These are phyloP conservation scores for Pteromalus puparum DNA, from an alignment of 1,140 invertebrate genomes.

Conservation along the genomic window DNA sequence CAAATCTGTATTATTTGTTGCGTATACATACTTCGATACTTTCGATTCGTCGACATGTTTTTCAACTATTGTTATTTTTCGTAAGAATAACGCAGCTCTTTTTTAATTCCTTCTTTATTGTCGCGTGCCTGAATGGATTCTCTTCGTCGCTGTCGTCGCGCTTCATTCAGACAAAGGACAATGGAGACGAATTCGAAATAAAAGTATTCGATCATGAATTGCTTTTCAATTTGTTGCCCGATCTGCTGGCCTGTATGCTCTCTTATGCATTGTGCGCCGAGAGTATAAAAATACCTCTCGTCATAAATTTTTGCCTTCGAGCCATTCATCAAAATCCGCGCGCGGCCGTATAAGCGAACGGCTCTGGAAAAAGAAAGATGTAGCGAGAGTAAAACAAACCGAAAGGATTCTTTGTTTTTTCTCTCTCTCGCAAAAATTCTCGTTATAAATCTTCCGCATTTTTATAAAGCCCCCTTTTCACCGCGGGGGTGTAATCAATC, in stretches of 20 bases:
- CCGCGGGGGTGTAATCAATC: constrained; percentile 37
- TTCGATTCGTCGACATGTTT: too few relatives aligned
- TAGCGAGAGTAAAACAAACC: neutral
- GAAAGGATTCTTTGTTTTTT: constrained; percentile 19
- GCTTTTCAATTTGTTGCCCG: constrained; percentile 50
- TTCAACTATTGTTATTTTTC: neutral
- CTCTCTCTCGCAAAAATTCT: constrained; percentile 18
- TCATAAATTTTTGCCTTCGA: constrained; percentile 40
- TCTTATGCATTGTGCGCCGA: constrained; percentile 10
- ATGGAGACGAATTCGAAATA: constrained; percentile 37
- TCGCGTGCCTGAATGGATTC: neutral
- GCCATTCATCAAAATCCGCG: constrained; percentile 42
- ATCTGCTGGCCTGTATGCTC: neutral
- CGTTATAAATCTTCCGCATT: constrained; percentile 46
- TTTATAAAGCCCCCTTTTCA: constrained; percentile 37
- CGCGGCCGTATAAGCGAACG: neutral
- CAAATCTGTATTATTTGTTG: too few relatives aligned
- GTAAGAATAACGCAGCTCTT: neutral
- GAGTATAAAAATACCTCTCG: constrained; percentile 29
- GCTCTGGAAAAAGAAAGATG: neutral
- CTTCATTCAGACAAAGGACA: constrained; percentile 31
- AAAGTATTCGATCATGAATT: constrained; percentile 46
- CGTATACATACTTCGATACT: too few relatives aligned
- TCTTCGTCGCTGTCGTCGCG: neutral
- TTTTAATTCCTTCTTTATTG: constrained; percentile 16